phyloP scores from a whole-genome alignment of 2,888 invertebrate genomes.

The Automeris io region DNA sequence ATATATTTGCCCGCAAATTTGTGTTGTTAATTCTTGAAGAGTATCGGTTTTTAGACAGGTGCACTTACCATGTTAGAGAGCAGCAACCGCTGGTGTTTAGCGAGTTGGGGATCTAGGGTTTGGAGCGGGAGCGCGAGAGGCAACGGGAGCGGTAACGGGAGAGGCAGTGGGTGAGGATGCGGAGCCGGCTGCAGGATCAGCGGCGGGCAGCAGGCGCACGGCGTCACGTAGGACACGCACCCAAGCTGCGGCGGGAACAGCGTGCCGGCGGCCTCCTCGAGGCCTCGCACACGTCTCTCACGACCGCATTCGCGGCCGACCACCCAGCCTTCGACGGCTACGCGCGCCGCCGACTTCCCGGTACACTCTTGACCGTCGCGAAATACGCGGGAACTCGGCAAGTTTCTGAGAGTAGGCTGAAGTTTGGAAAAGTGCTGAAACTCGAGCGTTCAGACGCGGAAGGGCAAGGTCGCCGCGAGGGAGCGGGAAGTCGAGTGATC shows the following conservation, averaged over 20 bases:
- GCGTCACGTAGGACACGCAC: slow-evolving; percentile 75
- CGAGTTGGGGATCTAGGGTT: slow-evolving; percentile 68
- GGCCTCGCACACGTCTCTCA: slow-evolving; percentile 70
- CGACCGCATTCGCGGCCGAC: slow-evolving; percentile 73
- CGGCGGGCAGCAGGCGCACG: slow-evolving; percentile 72
- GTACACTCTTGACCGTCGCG: slow-evolving; percentile 28
- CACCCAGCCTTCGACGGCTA: slow-evolving; percentile 59
- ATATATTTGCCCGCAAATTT: slow-evolving; percentile 51
- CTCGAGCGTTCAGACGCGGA: slow-evolving; percentile 37
- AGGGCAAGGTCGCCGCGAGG: slow-evolving; percentile 47
- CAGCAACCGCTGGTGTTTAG: slow-evolving; percentile 73
- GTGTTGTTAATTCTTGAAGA: slow-evolving; percentile 36
- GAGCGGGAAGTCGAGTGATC: slow-evolving; percentile 66
- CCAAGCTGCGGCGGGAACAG: slow-evolving; percentile 77
- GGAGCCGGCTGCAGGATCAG: slow-evolving; percentile 66
- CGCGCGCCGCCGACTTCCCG: slow-evolving; percentile 53
- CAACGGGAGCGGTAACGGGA: slow-evolving; percentile 66
- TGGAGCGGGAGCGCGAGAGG: slow-evolving; percentile 68
- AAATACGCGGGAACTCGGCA: slow-evolving; percentile 50
- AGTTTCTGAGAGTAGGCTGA: slow-evolving; percentile 33
- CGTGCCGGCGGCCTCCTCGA: slow-evolving; percentile 75
- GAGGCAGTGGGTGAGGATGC: slow-evolving; percentile 59
- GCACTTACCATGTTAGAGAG: slow-evolving; percentile 76
- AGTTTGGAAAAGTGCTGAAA: slow-evolving; percentile 42
- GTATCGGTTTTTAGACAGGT: slow-evolving; percentile 24